Evolutionary conservation across 2,797 vertebrate genomes (phyloP), one percentile per base, ranked within the genome.

Genomic region (Pipistrellus nathusii): DNA sequence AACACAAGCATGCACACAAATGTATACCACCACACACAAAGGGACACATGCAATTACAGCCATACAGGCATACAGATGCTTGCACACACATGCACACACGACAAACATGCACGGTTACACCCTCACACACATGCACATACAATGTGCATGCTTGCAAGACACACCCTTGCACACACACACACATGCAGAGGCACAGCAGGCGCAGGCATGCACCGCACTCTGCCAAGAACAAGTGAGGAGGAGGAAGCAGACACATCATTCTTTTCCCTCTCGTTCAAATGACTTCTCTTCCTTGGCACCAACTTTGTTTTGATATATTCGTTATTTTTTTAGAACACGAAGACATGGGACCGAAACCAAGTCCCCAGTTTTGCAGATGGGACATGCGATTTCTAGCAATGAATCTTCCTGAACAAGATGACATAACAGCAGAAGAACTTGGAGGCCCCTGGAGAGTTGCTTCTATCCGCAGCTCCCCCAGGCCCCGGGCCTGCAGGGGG

Each of bases 231-330:
- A 57, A 95, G 69, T 21, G 46, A 78, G 51, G 68, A 71, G 59
- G 64, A 35, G 82, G 66, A 48, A 71, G 82, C 0, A 84, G 90
- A 46, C 75, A 57, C 55, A 48, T 75, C 69, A 44, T 66, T 77
- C 85, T 73, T 32, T 44, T 68, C 38, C 23, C 73, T 35, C 77
- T 20, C 17, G 21, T 85, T 53, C 76, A 64, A 32, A 69, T 3
- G 71, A 84, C 87, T 89, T 84, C 69, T 86, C 82, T 80, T 75
- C 80, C 66, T 93, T 89, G 81, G 94, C 87, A 81, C 46, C 76
- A 85, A 87, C 77, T 90, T 48, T 85, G 88, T 94, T 94, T 94
- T 77, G 76, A 73, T 89, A 35, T 72, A 85, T 91, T 81, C 72
- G 72, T 87, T 86, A 80, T 73, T 88, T 91, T 96, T 94, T 77